Percentiles rank a stretch among this genome's conserved stretches.
Conservation (phyloP, 1,140 invertebrate species). For the Maconellicoccus hirsutus region DNA sequence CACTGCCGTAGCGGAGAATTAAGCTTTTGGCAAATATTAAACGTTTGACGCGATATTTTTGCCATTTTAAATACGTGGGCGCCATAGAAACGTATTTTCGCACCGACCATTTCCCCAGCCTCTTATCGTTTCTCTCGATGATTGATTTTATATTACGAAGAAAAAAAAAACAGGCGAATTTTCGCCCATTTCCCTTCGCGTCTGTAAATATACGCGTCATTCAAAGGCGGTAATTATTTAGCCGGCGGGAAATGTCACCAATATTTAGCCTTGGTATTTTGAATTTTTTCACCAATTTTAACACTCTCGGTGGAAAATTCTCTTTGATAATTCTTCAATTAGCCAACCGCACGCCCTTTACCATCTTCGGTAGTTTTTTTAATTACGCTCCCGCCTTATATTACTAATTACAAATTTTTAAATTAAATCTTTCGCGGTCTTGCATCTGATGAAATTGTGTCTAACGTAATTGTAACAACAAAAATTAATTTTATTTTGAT, state of each 20-base stretch:
- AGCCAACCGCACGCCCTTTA: background rate
- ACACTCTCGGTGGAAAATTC: too few species aligned
- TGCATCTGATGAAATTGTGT: background rate
- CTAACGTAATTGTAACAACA: background rate
- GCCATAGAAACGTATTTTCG: background rate
- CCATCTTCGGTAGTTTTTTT: background rate
- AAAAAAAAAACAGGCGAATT: background rate
- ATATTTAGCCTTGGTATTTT: background rate
- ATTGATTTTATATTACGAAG: background rate
- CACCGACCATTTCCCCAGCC: background rate
- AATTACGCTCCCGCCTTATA: background rate
- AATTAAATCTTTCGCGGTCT: conserved; percentile 8
- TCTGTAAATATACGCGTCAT: background rate
- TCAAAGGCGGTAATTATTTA: background rate
- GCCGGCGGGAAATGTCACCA: background rate
- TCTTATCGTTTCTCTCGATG: background rate
- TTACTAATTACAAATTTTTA: conserved; percentile 9
- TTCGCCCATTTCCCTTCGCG: background rate
- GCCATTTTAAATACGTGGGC: background rate
- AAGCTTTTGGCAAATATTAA: background rate
- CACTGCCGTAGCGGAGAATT: background rate
- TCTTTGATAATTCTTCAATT: too few species aligned
- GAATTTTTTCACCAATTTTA: background rate
- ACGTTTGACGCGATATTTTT: background rate
- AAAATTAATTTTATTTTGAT: conserved; percentile 10